Base-by-base conservation (phyloP, 2,888 invertebrate genomes). In the Malacosoma neustria region DNA sequence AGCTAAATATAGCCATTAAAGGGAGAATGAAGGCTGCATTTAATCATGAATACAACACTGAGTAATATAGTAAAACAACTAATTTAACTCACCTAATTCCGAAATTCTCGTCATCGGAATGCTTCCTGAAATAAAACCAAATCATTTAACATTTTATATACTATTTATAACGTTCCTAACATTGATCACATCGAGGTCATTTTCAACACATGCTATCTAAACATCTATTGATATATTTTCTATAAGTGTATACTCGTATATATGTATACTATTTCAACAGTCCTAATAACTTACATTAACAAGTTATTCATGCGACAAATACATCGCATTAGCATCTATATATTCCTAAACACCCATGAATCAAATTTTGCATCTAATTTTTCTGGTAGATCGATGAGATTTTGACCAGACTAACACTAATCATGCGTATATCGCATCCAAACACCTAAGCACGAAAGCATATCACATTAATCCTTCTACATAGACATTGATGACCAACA, bases 61-160 rank as follows among this genome's bases (percentile, higher is more conserved):
- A n/a, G n/a, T n/a, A n/a, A n/a, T n/a, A n/a, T n/a, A n/a, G n/a
- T 22, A 22, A 7, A 7, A 22, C 2, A 22, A 22, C 9, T 5
- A 22, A 22, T 7, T 22, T 22, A 32, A 59, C 72, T 72, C 50
- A 87, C 87, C 87, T 76, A 87, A 80, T 72, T 86, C 87, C 77
- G 84, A 87, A 84, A 85, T 87, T 80, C 87, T 80, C 75, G 86
- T 87, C 74, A 87, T 68, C 39, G 87, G 87, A 72, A 87, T 87
- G 74, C 86, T 87, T 76, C 87, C 87, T 87, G 74, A 35, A 75
- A 81, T 3, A n/a, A n/a, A n/a, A n/a, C n/a, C n/a, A n/a, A n/a
- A n/a, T n/a, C n/a, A n/a, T n/a, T n/a, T n/a, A n/a, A n/a, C n/a
- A n/a, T n/a, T n/a, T n/a, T n/a, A n/a, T n/a, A n/a, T n/a, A n/a